Evolutionary conservation across 2,888 invertebrate species (phyloP), one percentile per base, ranked within the genome.

Genomic region (Helleia helle): DNA sequence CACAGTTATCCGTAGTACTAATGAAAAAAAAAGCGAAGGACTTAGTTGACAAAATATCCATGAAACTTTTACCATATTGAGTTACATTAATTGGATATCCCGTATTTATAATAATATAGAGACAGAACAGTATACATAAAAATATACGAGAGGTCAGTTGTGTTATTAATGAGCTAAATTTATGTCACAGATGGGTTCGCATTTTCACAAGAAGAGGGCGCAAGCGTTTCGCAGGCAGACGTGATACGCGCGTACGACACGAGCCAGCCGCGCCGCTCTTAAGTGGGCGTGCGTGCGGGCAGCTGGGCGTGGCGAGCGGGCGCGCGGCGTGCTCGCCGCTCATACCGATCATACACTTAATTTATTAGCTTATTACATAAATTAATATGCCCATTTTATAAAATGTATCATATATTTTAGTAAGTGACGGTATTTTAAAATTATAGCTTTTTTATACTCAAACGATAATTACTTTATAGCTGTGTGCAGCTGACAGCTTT

Each of bases 141-240:
- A n/a, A n/a, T n/a, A n/a, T n/a, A n/a, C n/a, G n/a, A n/a, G n/a
- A n/a, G n/a, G n/a, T n/a, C n/a, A n/a, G n/a, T n/a, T n/a, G n/a
- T n/a, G n/a, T n/a, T n/a, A n/a, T n/a, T n/a, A n/a, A n/a, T n/a
- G n/a, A n/a, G n/a, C n/a, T n/a, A n/a, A n/a, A n/a, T n/a, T 13
- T 28, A 46, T 56, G 51, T 45, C 46, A 50, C 85, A 97, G 97
- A 97, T 91, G 98, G 98, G 51, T 98, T 94, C 87, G 98, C 99
- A 55, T 99, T 99, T 87, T 99, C 98, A 30, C 99, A 99, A 91
- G 99, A 99, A 86, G 99, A 99, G 86, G 95, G 96, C 67, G 97
- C 97, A 54, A 94, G 92, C 59, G 94, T 99, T 50, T 92, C 95
- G 38, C 95, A 98, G 86, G 93, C 96, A 54, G 95, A 95, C 66